A percentile compares a stretch with the other conserved stretches of the same genome.
These are phyloP conservation scores for Polylopha cassiicola DNA, from an alignment of 2,888 invertebrate species.

Conservation along the genomic window DNA sequence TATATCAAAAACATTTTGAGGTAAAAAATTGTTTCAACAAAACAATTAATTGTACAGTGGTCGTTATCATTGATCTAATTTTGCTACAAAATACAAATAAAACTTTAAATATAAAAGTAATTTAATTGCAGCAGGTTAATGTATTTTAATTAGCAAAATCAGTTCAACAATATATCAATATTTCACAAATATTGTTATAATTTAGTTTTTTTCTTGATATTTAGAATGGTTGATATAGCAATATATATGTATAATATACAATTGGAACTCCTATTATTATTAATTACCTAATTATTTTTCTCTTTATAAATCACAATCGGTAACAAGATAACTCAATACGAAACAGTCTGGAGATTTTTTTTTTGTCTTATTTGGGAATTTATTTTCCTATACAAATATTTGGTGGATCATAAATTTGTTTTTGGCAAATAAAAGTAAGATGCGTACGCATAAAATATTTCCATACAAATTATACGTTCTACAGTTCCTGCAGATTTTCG, in stretches of 20 bases:
- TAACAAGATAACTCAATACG: slow-evolving; percentile 63
- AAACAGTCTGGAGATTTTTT: slow-evolving; percentile 58
- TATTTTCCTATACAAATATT: slow-evolving; percentile 24
- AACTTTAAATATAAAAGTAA: slow-evolving; percentile 19
- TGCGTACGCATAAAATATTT: too few relatives aligned
- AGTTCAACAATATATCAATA: slow-evolving; percentile 2
- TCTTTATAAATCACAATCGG: slow-evolving; percentile 71
- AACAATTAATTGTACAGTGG: too few relatives aligned
- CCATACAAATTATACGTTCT: too few relatives aligned
- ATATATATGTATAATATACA: slow-evolving; percentile 73
- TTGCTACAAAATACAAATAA: too few relatives aligned
- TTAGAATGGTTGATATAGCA: slow-evolving; percentile 51
- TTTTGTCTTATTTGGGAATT: slow-evolving; percentile 27
- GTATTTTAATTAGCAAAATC: slow-evolving; percentile 6
- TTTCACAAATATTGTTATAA: slow-evolving; percentile 28
- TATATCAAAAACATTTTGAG: too few relatives aligned
- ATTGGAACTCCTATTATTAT: slow-evolving; percentile 77
- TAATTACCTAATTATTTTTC: slow-evolving; percentile 71
- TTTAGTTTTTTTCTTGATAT: slow-evolving; percentile 40
- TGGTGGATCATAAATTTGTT: slow-evolving; percentile 19
- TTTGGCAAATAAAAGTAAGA: not conserved
- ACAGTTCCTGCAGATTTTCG: too few relatives aligned
- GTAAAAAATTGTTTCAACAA: too few relatives aligned
- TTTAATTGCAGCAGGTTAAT: slow-evolving; percentile 5
- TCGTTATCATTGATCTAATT: too few relatives aligned